phyloP scores from a whole-genome alignment of 2,888 invertebrate species.

The Erynnis tages region DNA sequence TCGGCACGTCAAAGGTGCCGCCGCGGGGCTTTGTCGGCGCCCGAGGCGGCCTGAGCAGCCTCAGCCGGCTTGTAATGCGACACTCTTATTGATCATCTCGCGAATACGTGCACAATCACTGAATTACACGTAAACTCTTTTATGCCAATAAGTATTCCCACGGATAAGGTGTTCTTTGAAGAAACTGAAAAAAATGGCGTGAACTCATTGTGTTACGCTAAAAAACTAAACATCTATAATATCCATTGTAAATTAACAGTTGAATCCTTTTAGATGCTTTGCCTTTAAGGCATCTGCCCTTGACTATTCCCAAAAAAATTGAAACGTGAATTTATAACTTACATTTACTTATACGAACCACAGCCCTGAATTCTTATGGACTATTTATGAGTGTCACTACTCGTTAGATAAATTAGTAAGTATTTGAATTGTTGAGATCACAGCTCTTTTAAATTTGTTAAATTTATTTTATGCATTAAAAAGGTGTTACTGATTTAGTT shows the following conservation, averaged over 20 bases:
- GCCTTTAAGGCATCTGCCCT: no score
- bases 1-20: constrained; percentile 75
- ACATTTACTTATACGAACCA: no score
- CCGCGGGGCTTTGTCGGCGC: constrained; percentile 72
- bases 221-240: constrained; percentile 10
- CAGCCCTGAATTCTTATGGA: no score
- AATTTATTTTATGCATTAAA: no score
- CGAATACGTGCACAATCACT: constrained; percentile 36
- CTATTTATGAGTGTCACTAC: no score
- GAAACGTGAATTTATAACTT: no score
- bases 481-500: no score
- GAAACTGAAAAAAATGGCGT: not conserved
- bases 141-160: constrained; percentile 18
- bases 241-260: not conserved
- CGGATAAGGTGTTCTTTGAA: not conserved
- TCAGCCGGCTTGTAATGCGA: constrained; percentile 60
- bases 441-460: no score
- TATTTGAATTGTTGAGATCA: no score
- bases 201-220: constrained; percentile 2
- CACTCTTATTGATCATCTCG: constrained; percentile 57
- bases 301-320: no score
- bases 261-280: no score
- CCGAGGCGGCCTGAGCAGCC: constrained; percentile 45
- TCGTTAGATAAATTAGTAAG: no score
- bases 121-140: constrained; percentile 51